Conservation (phyloP, 2,888 invertebrate genomes). For the Tortrix viridana region DNA sequence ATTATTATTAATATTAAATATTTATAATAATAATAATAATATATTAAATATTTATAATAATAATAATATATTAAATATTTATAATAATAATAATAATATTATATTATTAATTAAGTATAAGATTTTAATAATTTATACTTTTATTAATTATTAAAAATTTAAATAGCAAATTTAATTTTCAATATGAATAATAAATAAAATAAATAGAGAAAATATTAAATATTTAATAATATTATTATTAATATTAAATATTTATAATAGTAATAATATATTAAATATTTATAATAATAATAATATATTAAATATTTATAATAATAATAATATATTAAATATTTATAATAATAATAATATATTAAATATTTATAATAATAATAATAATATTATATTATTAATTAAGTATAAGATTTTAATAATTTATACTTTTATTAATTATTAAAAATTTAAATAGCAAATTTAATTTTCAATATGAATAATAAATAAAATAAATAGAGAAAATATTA, state of each 20-base stretch:
- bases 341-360: constrained; percentile 43
- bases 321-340: constrained; percentile 18
- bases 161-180: constrained; percentile 31
- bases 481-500: constrained; percentile 38
- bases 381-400: constrained; percentile 30
- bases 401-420: constrained; percentile 35
- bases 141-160: constrained; percentile 49
- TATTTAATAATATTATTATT: constrained; percentile 32
- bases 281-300: constrained; percentile 34
- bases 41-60: constrained; percentile 20
- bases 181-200: constrained; percentile 37
- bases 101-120: no score
- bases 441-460: constrained; percentile 41
- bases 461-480: constrained; percentile 19
- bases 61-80: constrained; percentile 42
- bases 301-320: constrained; percentile 34
- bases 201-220: constrained; percentile 39
- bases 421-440: constrained; percentile 39
- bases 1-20: constrained; percentile 37
- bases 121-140: constrained; percentile 47
- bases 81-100: constrained; percentile 24
- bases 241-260: constrained; percentile 33
- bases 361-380: constrained; percentile 43
- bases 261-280: constrained; percentile 39
- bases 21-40: constrained; percentile 28